Evolutionary conservation across 2,797 vertebrate genomes (phyloP), one percentile per base, ranked within the genome.

Genomic region (Parauchenoglanis punctatus): DNA sequence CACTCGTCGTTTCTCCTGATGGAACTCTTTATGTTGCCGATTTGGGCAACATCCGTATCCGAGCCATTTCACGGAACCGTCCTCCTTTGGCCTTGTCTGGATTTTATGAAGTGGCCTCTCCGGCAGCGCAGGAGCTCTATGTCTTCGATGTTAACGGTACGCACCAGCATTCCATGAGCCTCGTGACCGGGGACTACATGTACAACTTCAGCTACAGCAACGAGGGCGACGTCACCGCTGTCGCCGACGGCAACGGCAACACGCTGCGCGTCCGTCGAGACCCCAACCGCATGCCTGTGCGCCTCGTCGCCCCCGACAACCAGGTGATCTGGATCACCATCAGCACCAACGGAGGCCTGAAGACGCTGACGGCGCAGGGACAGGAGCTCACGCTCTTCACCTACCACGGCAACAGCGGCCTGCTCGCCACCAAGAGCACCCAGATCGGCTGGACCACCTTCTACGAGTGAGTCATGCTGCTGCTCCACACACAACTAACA

Each of bases 151-250:
- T 96, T 68, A 99, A 99, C 4, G 99, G 99, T 0, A 99, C 98
- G 2, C 99, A 99, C 93, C 98, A 99, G 92, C 98, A 97, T 89
- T 99, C 99, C 0, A 94, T 99, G 93, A 99, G 97, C 85, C 94
- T 99, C 67, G 96, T 99, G 90, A 99, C 98, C 0, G 98, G 98
- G 3, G 98, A 99, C 91, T 99, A 98, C 88, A 96, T 99, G 84
- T 99, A 97, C 94, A 99, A 99, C 91, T 99, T 99, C 68, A 99
- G 98, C 94, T 99, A 99, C 87, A 99, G 98, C 90, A 99, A 99
- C 0, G 98, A 99, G 78, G 98, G 99, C 0, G 99, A 99, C 1
- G 94, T 99, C 1, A 99, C 98, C 0, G 98, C 97, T 0, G 97
- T 99, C 76, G 99, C 97, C 0, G 99, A 99, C 92, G 98, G 98